A percentile compares a stretch with the other conserved stretches of the same genome.
Conservation (phyloP, 2,113 vertebrate genomes). For the Notothenia coriiceps region DNA sequence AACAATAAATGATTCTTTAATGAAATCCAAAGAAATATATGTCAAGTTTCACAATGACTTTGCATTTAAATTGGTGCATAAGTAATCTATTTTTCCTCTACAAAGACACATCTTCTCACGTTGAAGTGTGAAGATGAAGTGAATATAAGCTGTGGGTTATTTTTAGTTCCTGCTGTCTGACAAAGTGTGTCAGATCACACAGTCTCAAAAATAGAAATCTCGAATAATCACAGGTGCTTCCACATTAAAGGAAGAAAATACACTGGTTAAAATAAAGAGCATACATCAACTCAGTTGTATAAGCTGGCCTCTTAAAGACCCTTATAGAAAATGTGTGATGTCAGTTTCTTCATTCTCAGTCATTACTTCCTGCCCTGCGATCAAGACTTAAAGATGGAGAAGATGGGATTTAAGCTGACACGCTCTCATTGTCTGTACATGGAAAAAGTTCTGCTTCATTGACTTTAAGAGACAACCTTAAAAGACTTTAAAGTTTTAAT, state of each 20-base stretch:
- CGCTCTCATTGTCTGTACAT: background rate
- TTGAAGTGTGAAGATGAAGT: slow-evolving; percentile 4
- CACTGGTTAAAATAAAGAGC: slow-evolving; percentile 1
- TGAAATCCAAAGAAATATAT: background rate
- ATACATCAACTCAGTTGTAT: background rate
- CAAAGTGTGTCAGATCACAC: slow-evolving; percentile 39
- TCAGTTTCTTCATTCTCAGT: background rate
- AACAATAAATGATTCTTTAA: background rate
- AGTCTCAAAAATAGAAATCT: slow-evolving; percentile 50
- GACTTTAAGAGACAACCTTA: slow-evolving; percentile 22
- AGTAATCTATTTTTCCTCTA: background rate
- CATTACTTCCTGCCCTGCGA: background rate
- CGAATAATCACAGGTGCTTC: slow-evolving; percentile 19
- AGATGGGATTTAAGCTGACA: slow-evolving; percentile 2
- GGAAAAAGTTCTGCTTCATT: slow-evolving; percentile 7
- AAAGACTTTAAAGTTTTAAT: background rate
- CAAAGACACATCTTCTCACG: background rate
- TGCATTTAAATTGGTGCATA: background rate
- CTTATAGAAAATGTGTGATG: background rate
- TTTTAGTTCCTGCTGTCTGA: slow-evolving; percentile 5
- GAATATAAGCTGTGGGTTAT: background rate
- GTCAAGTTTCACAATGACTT: background rate
- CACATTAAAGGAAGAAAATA: background rate
- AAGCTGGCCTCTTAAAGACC: background rate
- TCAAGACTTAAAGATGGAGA: background rate